Percentiles rank a stretch among this genome's conserved stretches.
These are phyloP conservation scores for Eurosta solidaginis DNA, from an alignment of 1,140 invertebrate genomes.

Conservation along the genomic window DNA sequence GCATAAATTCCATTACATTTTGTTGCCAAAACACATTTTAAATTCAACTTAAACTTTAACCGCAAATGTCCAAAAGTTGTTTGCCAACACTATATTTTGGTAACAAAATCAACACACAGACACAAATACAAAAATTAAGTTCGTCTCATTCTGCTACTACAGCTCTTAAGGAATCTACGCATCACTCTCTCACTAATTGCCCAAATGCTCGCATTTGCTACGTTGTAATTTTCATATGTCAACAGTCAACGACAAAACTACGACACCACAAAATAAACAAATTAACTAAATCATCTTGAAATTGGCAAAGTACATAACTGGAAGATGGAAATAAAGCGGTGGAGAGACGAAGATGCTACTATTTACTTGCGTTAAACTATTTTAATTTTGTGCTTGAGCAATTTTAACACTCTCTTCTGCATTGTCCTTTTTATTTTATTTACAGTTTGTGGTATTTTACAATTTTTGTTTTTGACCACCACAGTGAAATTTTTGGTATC, in stretches of 20 bases:
- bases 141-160: not conserved
- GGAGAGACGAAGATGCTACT: no score
- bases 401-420: not conserved
- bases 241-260: constrained; percentile 12
- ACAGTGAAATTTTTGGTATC: no score
- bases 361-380: no score
- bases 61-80: constrained; percentile 30
- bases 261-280: constrained; percentile 33
- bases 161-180: not conserved
- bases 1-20: no score
- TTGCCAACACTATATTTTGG: constrained; percentile 20
- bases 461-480: no score
- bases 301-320: no score
- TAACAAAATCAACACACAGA: not conserved
- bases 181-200: not conserved
- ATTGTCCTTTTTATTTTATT: constrained; percentile 13
- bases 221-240: constrained; percentile 8
- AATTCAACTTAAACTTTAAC: constrained; percentile 12
- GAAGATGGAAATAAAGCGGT: no score
- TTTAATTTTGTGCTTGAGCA: no score
- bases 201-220: not conserved
- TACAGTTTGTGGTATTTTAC: not conserved
- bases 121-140: not conserved
- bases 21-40: constrained; percentile 14
- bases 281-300: constrained; percentile 33